A percentile compares a stretch with the other conserved stretches of the same genome.
Conservation (phyloP, 1,140 invertebrate species). For the Hylyphantes graminicola region DNA sequence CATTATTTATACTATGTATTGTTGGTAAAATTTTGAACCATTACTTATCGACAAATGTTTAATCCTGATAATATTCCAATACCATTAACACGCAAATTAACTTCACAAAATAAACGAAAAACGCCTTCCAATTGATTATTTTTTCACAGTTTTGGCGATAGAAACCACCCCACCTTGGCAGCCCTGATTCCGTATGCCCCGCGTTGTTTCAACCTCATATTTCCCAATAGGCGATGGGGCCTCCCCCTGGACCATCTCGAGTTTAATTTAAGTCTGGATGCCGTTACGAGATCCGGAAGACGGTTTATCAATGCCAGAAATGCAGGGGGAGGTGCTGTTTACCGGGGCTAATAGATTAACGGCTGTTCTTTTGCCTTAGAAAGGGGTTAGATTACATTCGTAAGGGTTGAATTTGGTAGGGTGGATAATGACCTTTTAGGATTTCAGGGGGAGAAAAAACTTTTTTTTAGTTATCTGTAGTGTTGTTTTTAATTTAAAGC, state of each 20-base stretch:
- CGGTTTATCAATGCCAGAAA: conserved; percentile 39
- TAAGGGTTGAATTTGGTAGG: neutral
- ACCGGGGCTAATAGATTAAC: conserved; percentile 28
- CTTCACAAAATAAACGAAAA: too few species aligned
- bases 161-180: neutral
- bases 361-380: conserved; percentile 6
- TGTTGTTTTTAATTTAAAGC: too few species aligned
- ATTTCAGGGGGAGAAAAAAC: too few species aligned
- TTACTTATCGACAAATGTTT: too few species aligned
- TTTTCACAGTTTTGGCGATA: neutral
- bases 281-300: conserved; percentile 1
- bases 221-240: conserved; percentile 32
- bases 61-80: too few species aligned
- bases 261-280: conserved; percentile 56
- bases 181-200: conserved; percentile 47
- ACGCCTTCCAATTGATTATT: neutral
- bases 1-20: too few species aligned
- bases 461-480: too few species aligned
- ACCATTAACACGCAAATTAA: too few species aligned
- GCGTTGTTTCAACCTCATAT: conserved; percentile 50
- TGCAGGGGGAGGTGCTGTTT: neutral
- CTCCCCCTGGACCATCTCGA: conserved; percentile 41
- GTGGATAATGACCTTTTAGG: too few species aligned
- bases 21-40: too few species aligned
- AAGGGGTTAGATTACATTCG: conserved; percentile 36